Conservation (phyloP, 1,140 invertebrate genomes). For the Branchinecta lynchi region DNA sequence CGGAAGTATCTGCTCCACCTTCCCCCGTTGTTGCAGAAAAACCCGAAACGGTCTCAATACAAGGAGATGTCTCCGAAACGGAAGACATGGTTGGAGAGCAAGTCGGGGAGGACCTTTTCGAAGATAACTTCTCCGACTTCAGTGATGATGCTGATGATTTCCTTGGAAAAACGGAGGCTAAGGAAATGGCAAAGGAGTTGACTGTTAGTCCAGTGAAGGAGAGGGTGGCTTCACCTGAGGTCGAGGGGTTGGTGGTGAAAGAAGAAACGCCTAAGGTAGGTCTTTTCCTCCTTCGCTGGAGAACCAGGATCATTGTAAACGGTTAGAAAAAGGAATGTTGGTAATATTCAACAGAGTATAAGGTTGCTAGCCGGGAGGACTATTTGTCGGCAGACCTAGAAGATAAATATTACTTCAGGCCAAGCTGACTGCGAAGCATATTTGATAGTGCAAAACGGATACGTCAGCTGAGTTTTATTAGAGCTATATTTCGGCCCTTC, state of each 20-base stretch:
- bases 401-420: no score
- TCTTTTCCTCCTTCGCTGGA: no score
- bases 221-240: background rate
- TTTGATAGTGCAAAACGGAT: no score
- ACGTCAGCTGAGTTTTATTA: no score
- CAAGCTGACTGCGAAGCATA: no score
- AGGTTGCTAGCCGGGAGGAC: no score
- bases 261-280: no score
- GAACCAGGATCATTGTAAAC: no score
- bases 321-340: no score
- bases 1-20: background rate
- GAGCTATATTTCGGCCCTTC: no score
- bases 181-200: background rate
- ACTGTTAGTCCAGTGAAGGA: background rate
- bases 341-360: no score
- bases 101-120: background rate
- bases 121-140: constrained; percentile 5
- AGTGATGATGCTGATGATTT: constrained; percentile 3
- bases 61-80: background rate
- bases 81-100: background rate
- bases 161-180: background rate
- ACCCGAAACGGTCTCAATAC: background rate
- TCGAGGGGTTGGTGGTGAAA: background rate
- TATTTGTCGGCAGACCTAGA: no score
- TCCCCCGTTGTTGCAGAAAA: background rate